Conservation (phyloP, 2,797 vertebrate genomes). For the Anguilla anguilla region DNA sequence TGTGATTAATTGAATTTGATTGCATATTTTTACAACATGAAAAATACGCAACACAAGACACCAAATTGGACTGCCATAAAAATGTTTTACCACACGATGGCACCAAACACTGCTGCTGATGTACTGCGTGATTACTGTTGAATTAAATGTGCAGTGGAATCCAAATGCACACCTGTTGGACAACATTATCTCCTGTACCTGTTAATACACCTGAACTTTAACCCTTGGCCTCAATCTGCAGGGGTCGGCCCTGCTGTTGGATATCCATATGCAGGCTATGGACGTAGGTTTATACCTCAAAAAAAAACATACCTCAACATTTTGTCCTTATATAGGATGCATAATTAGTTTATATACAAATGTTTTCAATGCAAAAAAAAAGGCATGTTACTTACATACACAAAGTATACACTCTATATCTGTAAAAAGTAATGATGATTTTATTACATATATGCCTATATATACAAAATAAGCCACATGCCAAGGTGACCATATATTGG, state of each 20-base stretch:
- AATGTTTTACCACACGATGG: conserved; percentile 51
- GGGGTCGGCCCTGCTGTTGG: conserved; percentile 34
- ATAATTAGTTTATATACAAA: too few species aligned
- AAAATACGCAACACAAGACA: neutral
- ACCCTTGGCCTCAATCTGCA: conserved; percentile 33
- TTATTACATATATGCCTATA: too few species aligned
- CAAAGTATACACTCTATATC: too few species aligned
- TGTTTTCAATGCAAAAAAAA: too few species aligned
- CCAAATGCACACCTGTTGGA: neutral
- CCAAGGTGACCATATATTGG: too few species aligned
- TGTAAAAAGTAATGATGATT: too few species aligned
- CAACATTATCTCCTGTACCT: neutral
- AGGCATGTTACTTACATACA: too few species aligned
- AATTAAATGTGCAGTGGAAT: neutral
- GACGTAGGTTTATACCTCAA: conserved; percentile 42
- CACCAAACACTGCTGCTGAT: conserved; percentile 45
- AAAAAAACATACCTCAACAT: too few species aligned
- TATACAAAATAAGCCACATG: too few species aligned
- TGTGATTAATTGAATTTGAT: neutral
- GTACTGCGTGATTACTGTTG: neutral
- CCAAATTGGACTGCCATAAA: neutral
- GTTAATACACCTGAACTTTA: neutral
- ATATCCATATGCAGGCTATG: conserved; percentile 58
- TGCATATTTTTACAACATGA: neutral
- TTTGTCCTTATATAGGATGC: too few species aligned